Conservation (phyloP, 2,113 vertebrate species). For the Brienomyrus brachyistius region DNA sequence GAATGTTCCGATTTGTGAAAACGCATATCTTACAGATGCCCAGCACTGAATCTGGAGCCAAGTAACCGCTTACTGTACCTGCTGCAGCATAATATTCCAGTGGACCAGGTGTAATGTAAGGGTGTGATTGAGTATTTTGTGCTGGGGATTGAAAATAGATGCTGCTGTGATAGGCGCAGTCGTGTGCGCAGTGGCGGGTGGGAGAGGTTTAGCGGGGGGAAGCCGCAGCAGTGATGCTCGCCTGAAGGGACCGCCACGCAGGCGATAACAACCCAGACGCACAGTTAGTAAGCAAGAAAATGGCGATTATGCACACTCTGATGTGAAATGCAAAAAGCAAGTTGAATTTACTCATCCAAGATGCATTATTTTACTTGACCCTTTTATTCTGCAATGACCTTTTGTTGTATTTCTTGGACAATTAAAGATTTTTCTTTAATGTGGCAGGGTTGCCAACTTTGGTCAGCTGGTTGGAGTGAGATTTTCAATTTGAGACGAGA, state of each 20-base stretch:
- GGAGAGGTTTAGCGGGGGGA: not conserved
- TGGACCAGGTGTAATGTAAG: not conserved
- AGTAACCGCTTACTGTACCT: not conserved
- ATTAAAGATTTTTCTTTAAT: not conserved
- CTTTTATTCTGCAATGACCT: not conserved
- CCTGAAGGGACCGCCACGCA: not conserved
- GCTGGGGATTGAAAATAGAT: slow-evolving; percentile 6
- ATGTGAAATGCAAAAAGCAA: not conserved
- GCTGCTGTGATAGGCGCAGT: not conserved
- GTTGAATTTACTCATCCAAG: not conserved
- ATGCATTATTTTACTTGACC: not conserved
- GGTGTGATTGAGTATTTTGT: slow-evolving; percentile 8
- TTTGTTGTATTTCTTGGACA: not conserved
- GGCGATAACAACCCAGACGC: not conserved
- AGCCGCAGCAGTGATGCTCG: not conserved
- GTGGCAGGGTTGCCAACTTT: not conserved
- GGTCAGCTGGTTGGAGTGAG: not conserved
- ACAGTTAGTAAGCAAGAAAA: not conserved
- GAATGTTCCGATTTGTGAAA: not conserved
- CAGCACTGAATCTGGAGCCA: not conserved
- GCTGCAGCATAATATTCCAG: not conserved
- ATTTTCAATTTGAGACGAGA: not conserved
- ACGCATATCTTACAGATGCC: slow-evolving; percentile 3
- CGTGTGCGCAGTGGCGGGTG: not conserved
- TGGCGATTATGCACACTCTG: not conserved